Percentiles rank a stretch among this genome's conserved stretches.
phyloP scores from a whole-genome alignment of 2,888 invertebrate genomes.

The Drosophila nr. perissopoda region DNA sequence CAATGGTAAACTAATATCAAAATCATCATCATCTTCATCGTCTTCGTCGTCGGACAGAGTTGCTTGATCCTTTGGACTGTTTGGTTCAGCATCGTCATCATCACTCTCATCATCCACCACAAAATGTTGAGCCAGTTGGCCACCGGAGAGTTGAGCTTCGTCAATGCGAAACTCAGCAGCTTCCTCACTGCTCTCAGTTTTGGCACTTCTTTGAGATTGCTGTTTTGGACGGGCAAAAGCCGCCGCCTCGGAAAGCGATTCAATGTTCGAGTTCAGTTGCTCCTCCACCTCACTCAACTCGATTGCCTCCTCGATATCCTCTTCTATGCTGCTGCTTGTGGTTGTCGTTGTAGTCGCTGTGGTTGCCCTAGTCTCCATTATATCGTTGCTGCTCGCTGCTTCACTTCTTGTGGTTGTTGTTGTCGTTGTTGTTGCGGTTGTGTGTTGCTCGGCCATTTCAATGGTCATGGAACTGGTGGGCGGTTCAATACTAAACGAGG shows the following conservation, averaged over 20 bases:
- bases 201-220: conserved; percentile 53
- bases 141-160: conserved; percentile 83
- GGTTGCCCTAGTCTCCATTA: conserved; percentile 31
- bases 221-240: conserved; percentile 41
- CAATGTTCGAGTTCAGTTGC: conserved; percentile 51
- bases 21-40: conserved; percentile 63
- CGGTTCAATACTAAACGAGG: conserved; percentile 75
- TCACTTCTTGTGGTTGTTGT: conserved; percentile 54
- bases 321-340: conserved; percentile 83
- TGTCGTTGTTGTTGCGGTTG: conserved; percentile 43
- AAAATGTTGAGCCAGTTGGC: conserved; percentile 84
- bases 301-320: conserved; percentile 84
- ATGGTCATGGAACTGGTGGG: conserved; percentile 82
- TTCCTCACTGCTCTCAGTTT: conserved; percentile 52
- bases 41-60: conserved; percentile 28
- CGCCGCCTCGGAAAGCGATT: conserved; percentile 58
- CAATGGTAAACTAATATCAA: conserved; percentile 70
- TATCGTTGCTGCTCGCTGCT: conserved; percentile 62
- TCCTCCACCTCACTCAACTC: conserved; percentile 81
- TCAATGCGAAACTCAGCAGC: conserved; percentile 81
- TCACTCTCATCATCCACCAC: conserved; percentile 71
- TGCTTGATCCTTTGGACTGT: conserved; percentile 17
- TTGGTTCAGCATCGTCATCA: conserved; percentile 47
- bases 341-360: conserved; percentile 62
- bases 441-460: conserved; percentile 80